phyloP scores from a whole-genome alignment of 2,797 vertebrate genomes.

The Sebastes oblongus region DNA sequence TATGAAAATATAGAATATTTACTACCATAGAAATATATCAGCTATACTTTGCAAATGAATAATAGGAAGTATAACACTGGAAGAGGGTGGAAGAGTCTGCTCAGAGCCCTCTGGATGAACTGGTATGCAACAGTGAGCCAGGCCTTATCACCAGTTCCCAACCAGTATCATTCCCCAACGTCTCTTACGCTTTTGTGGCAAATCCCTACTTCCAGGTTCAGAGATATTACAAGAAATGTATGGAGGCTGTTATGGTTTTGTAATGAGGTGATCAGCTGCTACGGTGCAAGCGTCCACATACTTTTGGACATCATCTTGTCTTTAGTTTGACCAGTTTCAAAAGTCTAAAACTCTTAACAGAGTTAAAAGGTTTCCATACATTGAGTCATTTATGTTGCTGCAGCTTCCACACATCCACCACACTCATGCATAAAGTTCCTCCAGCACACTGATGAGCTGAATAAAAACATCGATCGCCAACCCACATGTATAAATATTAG shows the following conservation, averaged over 20 bases:
- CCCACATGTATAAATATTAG: constrained; percentile 66
- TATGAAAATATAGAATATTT: neutral
- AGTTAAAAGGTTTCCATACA: neutral
- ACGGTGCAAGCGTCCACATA: neutral
- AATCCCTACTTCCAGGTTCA: neutral
- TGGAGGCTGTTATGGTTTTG: neutral
- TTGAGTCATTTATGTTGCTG: neutral
- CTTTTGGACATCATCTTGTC: neutral
- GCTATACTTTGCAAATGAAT: neutral
- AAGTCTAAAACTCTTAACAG: neutral
- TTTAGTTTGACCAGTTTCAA: neutral
- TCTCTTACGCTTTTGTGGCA: neutral
- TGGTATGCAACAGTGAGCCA: too few species aligned
- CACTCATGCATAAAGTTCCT: constrained; percentile 15
- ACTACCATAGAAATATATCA: neutral
- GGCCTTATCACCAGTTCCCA: neutral
- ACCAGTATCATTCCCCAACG: neutral
- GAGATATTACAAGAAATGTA: neutral
- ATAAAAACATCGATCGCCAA: constrained; percentile 44
- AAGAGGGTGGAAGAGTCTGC: neutral
- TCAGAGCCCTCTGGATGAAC: neutral
- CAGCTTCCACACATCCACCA: constrained; percentile 3
- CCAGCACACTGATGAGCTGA: constrained; percentile 17
- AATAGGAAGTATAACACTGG: neutral
- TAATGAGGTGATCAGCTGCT: neutral